A percentile compares a stretch with the other conserved stretches of the same genome.
phyloP scores from a whole-genome alignment of 2,113 vertebrate genomes.

The Sceloporus tristichus region DNA sequence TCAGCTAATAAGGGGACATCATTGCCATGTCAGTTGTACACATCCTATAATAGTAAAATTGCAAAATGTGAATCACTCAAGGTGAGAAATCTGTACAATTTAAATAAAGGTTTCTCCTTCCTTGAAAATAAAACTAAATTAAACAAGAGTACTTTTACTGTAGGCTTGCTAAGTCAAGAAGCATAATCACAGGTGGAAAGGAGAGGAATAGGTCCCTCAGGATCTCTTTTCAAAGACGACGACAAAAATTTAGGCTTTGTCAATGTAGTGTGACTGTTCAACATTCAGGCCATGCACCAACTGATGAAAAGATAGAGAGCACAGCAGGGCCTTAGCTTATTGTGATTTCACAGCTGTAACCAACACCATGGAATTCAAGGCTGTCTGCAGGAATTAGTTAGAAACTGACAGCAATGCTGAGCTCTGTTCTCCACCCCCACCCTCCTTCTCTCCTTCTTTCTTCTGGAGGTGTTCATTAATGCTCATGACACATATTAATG shows the following conservation, averaged over 20 bases:
- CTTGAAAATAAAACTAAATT: constrained; percentile 22
- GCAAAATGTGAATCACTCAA: constrained; percentile 1
- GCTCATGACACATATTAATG: constrained; percentile 49
- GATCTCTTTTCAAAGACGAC: constrained; percentile 43
- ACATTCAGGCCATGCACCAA: constrained; percentile 46
- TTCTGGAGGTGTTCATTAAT: constrained; percentile 40
- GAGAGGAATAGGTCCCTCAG: not conserved
- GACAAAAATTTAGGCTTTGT: constrained; percentile 34
- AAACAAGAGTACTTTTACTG: not conserved
- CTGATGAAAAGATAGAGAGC: constrained; percentile 47
- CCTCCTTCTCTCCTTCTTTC: not conserved
- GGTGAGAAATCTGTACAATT: not conserved
- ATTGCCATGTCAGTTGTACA: not conserved
- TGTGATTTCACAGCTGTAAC: constrained; percentile 53
- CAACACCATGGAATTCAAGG: constrained; percentile 34
- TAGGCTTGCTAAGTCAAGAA: not conserved
- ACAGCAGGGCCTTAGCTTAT: constrained; percentile 27
- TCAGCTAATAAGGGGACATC: not conserved
- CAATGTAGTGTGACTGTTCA: constrained; percentile 32
- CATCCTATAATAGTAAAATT: not conserved
- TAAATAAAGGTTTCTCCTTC: not conserved
- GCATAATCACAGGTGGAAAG: not conserved
- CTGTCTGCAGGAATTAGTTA: constrained; percentile 38
- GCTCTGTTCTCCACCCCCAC: not conserved
- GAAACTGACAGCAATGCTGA: constrained; percentile 16